These are phyloP conservation scores for Drosophila paulistorum DNA, from an alignment of 1,140 invertebrate genomes.

Conservation along the genomic window DNA sequence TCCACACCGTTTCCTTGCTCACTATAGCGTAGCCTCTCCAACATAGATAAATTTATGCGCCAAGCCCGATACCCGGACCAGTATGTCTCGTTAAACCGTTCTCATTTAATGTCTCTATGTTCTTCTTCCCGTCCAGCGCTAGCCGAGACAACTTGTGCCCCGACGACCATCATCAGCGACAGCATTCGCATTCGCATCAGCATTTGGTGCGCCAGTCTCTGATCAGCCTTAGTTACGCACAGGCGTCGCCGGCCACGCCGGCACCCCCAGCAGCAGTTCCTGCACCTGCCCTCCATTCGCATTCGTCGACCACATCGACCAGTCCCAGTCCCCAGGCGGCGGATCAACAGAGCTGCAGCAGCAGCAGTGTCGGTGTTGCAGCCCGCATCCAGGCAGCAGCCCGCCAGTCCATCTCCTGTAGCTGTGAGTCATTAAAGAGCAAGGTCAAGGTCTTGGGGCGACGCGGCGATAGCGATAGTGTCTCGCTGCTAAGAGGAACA, in stretches of 20 bases:
- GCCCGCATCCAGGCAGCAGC: conserved; percentile 22
- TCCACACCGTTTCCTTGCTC: conserved; percentile 67
- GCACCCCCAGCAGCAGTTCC: conserved; percentile 22
- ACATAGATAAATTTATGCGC: conserved; percentile 72
- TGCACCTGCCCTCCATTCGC: conserved; percentile 46
- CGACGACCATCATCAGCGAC: conserved; percentile 71
- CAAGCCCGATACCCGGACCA: conserved; percentile 35
- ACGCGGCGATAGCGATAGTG: conserved; percentile 48
- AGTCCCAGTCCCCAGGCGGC: conserved; percentile 46
- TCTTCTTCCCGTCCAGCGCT: conserved; percentile 61
- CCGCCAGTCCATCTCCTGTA: conserved; percentile 51
- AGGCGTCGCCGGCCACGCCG: conserved; percentile 55
- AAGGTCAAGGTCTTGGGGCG: conserved; percentile 22
- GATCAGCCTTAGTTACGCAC: conserved; percentile 78
- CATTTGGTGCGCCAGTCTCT: conserved; percentile 81
- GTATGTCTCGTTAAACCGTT: conserved; percentile 30
- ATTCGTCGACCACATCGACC: conserved; percentile 38
- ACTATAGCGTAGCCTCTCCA: conserved; percentile 68
- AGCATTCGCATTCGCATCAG: conserved; percentile 79
- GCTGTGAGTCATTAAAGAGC: conserved; percentile 59
- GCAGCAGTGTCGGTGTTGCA: conserved; percentile 46
- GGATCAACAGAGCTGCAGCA: conserved; percentile 52
- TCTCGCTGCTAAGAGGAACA: conserved; percentile 56
- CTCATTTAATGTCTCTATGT: conserved; percentile 65
- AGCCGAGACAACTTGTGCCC: conserved; percentile 82